A percentile compares a stretch with the other conserved stretches of the same genome.
Conservation (phyloP, 2,888 invertebrate genomes). For the Oscheius myriophilus region DNA sequence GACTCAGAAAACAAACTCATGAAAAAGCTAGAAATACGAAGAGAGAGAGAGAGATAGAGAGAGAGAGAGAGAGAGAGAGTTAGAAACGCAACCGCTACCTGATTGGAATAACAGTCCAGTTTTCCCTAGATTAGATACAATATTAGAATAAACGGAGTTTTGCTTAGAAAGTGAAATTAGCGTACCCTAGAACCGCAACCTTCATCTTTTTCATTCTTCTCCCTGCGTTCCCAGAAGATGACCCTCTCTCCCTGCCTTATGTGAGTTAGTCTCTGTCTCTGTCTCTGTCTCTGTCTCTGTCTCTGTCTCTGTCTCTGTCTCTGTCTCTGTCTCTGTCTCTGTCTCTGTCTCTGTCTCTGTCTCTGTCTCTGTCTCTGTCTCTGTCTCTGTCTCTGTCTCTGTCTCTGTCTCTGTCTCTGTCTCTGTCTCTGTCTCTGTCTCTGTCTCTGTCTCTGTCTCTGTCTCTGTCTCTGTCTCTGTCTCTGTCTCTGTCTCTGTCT, state of each 20-base stretch:
- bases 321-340: no score
- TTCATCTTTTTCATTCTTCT: no score
- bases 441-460: background rate
- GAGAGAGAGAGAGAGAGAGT: background rate
- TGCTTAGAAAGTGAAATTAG: no score
- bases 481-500: background rate
- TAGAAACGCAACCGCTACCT: background rate
- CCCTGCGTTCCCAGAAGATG: background rate
- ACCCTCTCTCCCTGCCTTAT: background rate
- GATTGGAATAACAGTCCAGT: no score
- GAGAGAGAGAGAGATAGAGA: conserved; percentile 25
- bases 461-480: no score
- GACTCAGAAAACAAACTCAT: no score
- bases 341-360: background rate
- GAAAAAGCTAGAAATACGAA: no score
- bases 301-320: no score
- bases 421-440: background rate
- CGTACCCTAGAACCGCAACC: no score
- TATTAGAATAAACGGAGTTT: no score
- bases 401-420: background rate
- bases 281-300: background rate
- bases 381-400: background rate
- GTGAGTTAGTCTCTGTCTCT: background rate
- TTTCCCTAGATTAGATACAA: no score
- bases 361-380: no score